Percentiles rank a stretch among this genome's conserved stretches.
phyloP scores from a whole-genome alignment of 2,797 vertebrate species.

The Crenichthys baileyi region DNA sequence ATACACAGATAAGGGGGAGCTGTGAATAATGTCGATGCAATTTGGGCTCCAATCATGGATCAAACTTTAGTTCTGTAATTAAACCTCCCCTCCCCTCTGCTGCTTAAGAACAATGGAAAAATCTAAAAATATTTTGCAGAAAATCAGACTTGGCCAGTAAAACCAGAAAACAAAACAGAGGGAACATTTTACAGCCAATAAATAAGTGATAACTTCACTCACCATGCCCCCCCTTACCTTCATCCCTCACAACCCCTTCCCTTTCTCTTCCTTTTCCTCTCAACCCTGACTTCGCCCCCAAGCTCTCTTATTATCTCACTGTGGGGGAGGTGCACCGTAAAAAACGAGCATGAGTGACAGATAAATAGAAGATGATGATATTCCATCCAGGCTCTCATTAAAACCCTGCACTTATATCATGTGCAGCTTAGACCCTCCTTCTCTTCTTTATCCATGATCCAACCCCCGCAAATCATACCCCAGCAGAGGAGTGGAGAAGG shows the following conservation, averaged over 20 bases:
- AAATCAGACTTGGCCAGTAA: constrained; percentile 8
- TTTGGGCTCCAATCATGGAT: constrained; percentile 57
- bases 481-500: constrained; percentile 34
- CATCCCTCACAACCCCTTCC: neutral
- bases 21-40: constrained; percentile 66
- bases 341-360: constrained; percentile 68
- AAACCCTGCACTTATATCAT: constrained; percentile 68
- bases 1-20: constrained; percentile 40
- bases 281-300: constrained; percentile 41
- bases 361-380: constrained; percentile 70
- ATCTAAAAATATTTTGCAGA: constrained; percentile 21
- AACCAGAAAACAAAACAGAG: constrained; percentile 6
- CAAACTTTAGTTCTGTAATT: constrained; percentile 57
- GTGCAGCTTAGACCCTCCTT: constrained; percentile 41
- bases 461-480: constrained; percentile 63
- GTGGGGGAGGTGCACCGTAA: constrained; percentile 45
- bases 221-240: constrained; percentile 36
- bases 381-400: constrained; percentile 71
- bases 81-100: constrained; percentile 49
- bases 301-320: constrained; percentile 44
- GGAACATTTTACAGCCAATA: constrained; percentile 68
- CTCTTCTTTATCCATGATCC: constrained; percentile 39
- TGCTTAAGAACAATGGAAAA: neutral
- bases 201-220: constrained; percentile 69
- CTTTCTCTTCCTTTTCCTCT: constrained; percentile 34